phyloP scores from a whole-genome alignment of 2,888 invertebrate genomes.

The Achlya flavicornis region DNA sequence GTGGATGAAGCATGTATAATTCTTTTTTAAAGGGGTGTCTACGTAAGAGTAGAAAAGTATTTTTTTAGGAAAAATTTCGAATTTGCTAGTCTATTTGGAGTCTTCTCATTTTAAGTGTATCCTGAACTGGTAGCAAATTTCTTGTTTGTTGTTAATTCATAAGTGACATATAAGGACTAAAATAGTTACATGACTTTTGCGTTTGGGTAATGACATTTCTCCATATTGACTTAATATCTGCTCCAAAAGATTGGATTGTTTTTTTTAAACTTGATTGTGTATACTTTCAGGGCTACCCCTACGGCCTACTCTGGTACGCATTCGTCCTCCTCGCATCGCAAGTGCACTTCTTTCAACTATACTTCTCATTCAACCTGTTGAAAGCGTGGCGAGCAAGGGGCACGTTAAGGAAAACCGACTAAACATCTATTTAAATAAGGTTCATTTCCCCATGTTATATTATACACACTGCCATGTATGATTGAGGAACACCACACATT shows the following conservation, averaged over 20 bases:
- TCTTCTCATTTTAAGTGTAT: too few relatives aligned
- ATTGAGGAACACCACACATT: background rate
- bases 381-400: constrained; percentile 93
- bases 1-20: too few relatives aligned
- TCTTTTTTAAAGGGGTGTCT: too few relatives aligned
- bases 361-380: constrained; percentile 92
- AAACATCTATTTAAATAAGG: constrained; percentile 37
- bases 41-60: too few relatives aligned
- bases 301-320: constrained; percentile 96
- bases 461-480: constrained; percentile 31
- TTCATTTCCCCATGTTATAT: constrained; percentile 26
- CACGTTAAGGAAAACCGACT: constrained; percentile 87
- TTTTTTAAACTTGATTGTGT: background rate
- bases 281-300: constrained; percentile 91
- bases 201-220: too few relatives aligned
- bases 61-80: too few relatives aligned
- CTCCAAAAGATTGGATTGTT: background rate
- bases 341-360: constrained; percentile 93
- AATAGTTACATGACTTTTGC: too few relatives aligned
- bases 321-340: constrained; percentile 94
- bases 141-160: too few relatives aligned
- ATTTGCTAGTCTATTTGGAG: too few relatives aligned
- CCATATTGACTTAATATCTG: too few relatives aligned
- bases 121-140: too few relatives aligned
- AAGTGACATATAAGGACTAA: too few relatives aligned